Conservation (phyloP, 2,797 vertebrate genomes). For the Orientallactaga sibirica region DNA sequence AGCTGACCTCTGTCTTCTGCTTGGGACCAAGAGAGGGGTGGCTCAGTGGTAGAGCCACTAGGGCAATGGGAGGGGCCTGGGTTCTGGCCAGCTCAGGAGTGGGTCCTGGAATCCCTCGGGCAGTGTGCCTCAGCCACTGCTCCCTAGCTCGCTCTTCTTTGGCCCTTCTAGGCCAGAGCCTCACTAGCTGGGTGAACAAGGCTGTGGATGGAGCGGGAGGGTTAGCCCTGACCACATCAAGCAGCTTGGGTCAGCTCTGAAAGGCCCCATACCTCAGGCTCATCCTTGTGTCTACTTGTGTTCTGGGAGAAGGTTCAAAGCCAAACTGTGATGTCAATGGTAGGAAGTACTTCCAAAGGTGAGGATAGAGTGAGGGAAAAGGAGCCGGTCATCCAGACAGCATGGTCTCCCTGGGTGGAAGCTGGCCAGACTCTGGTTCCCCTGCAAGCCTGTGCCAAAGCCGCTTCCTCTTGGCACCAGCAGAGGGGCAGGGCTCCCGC, state of each 20-base stretch:
- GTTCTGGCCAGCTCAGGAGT: neutral
- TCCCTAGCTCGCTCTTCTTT: neutral
- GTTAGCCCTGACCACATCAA: neutral
- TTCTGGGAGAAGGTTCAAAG: neutral
- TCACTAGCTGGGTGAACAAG: neutral
- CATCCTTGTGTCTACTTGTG: neutral
- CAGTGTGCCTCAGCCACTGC: neutral
- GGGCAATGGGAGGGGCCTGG: neutral
- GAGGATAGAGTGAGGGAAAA: neutral
- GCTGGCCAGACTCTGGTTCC: neutral
- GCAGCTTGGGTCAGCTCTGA: neutral
- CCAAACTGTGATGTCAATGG: neutral
- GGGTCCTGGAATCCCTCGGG: neutral
- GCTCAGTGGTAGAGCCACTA: too few species aligned
- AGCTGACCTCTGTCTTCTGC: conserved; percentile 64
- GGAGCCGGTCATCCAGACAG: neutral
- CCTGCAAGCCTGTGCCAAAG: neutral
- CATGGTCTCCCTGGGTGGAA: neutral
- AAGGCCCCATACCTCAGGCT: neutral
- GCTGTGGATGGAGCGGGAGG: neutral
- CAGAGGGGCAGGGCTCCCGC: neutral
- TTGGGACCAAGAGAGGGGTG: too few species aligned
- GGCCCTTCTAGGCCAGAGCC: neutral
- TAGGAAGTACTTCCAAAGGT: conserved; percentile 29
- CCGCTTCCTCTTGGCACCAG: conserved; percentile 5